Evolutionary conservation across 2,113 vertebrate species (phyloP).

Genomic region (Anoura caudifer): DNA sequence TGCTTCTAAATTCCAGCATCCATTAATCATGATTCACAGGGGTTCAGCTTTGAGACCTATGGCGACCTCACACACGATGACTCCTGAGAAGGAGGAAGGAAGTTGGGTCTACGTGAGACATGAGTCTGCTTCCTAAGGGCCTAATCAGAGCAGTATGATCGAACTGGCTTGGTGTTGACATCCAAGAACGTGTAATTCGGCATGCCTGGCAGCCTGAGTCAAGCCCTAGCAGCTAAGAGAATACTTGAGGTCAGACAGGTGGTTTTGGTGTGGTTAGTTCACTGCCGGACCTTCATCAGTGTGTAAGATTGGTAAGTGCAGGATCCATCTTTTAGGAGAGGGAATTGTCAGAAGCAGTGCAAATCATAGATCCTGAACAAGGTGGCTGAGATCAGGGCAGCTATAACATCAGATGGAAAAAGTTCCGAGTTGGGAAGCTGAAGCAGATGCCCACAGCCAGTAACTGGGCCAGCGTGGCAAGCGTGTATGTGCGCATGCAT

Average conservation of each 20-base stretch:
- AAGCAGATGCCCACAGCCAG: not conserved
- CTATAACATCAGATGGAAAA: not conserved
- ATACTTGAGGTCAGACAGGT: not conserved
- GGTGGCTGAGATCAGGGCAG: not conserved
- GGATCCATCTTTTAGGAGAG: not conserved
- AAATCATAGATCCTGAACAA: not conserved
- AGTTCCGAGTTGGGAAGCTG: not conserved
- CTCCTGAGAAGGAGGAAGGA: not conserved
- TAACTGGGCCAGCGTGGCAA: not conserved
- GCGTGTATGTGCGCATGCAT: no score
- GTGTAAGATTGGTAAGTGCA: not conserved
- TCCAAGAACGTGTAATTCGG: not conserved
- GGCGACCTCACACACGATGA: not conserved
- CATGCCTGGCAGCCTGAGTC: not conserved
- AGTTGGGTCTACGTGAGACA: not conserved
- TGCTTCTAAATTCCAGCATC: not conserved
- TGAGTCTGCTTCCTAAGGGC: not conserved
- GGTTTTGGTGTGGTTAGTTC: not conserved
- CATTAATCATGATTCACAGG: not conserved
- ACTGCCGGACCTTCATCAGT: not conserved
- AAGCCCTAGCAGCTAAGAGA: not conserved
- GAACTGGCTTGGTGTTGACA: not conserved
- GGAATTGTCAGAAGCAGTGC: not conserved
- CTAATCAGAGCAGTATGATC: not conserved
- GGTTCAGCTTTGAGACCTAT: not conserved